Evolutionary conservation across 2,797 vertebrate genomes (phyloP), one percentile per base, ranked within the genome.

Genomic region (Adelosebastes latens): DNA sequence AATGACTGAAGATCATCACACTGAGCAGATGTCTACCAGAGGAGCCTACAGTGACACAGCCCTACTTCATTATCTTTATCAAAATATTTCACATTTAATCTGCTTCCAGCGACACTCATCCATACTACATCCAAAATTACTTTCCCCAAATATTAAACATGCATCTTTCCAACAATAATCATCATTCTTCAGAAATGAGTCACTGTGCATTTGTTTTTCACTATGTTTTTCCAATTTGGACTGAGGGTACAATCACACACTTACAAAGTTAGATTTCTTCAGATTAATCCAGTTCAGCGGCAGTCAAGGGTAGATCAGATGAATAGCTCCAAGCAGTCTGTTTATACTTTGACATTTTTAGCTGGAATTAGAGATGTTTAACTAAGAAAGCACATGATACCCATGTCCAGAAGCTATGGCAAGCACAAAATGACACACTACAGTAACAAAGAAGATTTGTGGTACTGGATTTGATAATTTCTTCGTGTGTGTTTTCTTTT

Each of bases 211-310:
- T 58, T 75, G 64, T 69, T 80, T 88, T 66, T 42, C 60, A 83
- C 39, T 73, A 55, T 53, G 34, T 79, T 83, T 25, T 80, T 73
- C 34, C 82, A 81, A 79, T 75, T 83, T 85, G 49, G 71, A 65
- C 61, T 32, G 46, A 84, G 42, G 49, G 62, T 66, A 74, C 75
- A 84, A 85, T 91, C 78, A 68, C 74, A 85, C 63, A 76, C 36
- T 63, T 77, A 67, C 69, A 77, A 75, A 85, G 59, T 65, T 75
- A 70, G 32, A 49, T 72, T 72, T 77, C 34, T 32, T 76, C 67
- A 75, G 63, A 76, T 87, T 3, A 85, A 88, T 93, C 60, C 83
- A 90, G 82, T 92, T 93, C 77, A 87, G 61, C 24, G 18, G 73
- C 64, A 85, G 71, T 89, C 82, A 83, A 82, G 69, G 72, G 75